These are phyloP conservation scores for Serripes groenlandicus DNA, from an alignment of 2,888 invertebrate genomes.

Conservation along the genomic window DNA sequence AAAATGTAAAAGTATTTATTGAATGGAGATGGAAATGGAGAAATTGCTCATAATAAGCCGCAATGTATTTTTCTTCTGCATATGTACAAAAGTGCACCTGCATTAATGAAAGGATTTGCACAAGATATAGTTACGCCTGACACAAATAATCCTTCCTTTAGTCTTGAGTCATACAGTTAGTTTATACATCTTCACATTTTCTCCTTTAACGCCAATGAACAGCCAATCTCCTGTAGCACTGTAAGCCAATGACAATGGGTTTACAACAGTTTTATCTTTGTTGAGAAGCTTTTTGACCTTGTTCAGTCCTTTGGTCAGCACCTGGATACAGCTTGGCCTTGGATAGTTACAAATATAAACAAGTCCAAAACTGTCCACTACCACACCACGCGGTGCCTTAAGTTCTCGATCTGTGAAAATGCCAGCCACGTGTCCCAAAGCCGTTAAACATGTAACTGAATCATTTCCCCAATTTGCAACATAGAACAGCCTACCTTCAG, in stretches of 20 bases:
- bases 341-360: slow-evolving; percentile 15
- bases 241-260: slow-evolving; percentile 10
- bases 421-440: slow-evolving; percentile 12
- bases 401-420: slow-evolving; percentile 14
- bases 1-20: too few species aligned
- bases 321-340: slow-evolving; percentile 11
- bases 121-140: too few species aligned
- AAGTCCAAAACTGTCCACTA: slow-evolving; percentile 11
- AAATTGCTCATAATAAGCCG: too few species aligned
- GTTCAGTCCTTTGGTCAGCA: slow-evolving; percentile 19
- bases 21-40: too few species aligned
- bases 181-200: slow-evolving; percentile 14
- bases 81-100: too few species aligned
- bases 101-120: too few species aligned
- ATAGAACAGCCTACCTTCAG: slow-evolving; percentile 14
- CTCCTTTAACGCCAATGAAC: slow-evolving; percentile 3
- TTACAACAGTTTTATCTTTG: slow-evolving; percentile 8
- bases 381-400: slow-evolving; percentile 17
- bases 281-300: slow-evolving; percentile 14
- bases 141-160: too few species aligned
- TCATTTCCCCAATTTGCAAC: slow-evolving; percentile 9
- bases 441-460: slow-evolving; percentile 11
- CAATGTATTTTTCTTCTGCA: too few species aligned
- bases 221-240: slow-evolving; percentile 9
- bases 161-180: slow-evolving; percentile 13